Evolutionary conservation across 2,888 invertebrate genomes (phyloP).

Genomic region (Podotricha telesiphe): DNA sequence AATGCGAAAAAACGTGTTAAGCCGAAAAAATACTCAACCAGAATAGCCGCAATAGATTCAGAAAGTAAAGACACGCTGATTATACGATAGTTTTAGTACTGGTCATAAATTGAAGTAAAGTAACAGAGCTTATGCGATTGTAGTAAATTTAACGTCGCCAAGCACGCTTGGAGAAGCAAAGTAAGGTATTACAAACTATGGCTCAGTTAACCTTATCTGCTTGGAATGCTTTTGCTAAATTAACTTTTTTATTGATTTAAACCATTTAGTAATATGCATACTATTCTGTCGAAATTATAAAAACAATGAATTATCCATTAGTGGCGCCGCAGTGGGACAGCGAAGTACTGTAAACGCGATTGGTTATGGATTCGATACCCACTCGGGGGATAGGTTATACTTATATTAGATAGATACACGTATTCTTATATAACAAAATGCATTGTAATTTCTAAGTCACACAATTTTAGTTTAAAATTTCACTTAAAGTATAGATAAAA

Average conservation of each 20-base stretch:
- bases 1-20: too few species aligned
- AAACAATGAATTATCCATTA: too few species aligned
- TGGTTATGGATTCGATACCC: too few species aligned
- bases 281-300: too few species aligned
- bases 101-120: conserved; percentile 45
- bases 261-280: background rate
- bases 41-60: conserved; percentile 36
- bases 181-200: conserved; percentile 24
- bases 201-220: conserved; percentile 12
- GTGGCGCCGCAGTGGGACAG: too few species aligned
- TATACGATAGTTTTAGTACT: conserved; percentile 42
- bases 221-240: conserved; percentile 17
- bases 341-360: too few species aligned
- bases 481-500: too few species aligned
- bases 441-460: too few species aligned
- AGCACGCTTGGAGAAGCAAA: conserved; percentile 39
- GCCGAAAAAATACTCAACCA: background rate
- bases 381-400: too few species aligned
- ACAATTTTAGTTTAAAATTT: too few species aligned
- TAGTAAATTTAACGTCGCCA: conserved; percentile 44
- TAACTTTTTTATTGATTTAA: background rate
- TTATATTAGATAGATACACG: too few species aligned
- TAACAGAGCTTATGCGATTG: conserved; percentile 45
- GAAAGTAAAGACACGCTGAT: conserved; percentile 43
- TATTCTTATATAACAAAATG: too few species aligned